A percentile compares a stretch with the other conserved stretches of the same genome.
Conservation (phyloP, 2,888 invertebrate genomes). For the Diplazon laetatorius region DNA sequence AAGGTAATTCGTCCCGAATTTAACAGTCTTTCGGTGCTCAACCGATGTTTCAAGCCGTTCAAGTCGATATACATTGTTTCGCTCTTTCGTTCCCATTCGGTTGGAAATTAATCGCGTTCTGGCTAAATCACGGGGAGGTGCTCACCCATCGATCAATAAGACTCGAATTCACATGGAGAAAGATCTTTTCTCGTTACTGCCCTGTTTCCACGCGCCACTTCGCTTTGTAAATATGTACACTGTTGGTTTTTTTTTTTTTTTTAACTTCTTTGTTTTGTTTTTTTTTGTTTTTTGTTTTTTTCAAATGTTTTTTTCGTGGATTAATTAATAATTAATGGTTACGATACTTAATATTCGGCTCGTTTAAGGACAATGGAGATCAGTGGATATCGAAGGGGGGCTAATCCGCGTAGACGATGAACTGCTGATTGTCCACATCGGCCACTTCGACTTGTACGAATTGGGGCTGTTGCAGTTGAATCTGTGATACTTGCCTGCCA, state of each 20-base stretch:
- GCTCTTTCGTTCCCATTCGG: constrained; percentile 53
- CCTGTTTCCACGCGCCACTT: constrained; percentile 63
- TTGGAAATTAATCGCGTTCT: constrained; percentile 50
- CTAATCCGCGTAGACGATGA: constrained; percentile 94
- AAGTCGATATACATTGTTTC: constrained; percentile 27
- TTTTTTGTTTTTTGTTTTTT: constrained; percentile 32
- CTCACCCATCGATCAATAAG: constrained; percentile 70
- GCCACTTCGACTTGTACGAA: constrained; percentile 90
- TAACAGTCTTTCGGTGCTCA: constrained; percentile 69
- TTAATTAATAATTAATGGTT: constrained; percentile 79
- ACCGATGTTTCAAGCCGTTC: constrained; percentile 44
- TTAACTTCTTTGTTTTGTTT: background rate
- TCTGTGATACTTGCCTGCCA: constrained; percentile 84
- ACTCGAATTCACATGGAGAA: constrained; percentile 67
- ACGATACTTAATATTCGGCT: constrained; percentile 78
- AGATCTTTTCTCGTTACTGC: constrained; percentile 68
- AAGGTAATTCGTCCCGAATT: constrained; percentile 56
- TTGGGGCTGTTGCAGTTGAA: constrained; percentile 86
- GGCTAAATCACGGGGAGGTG: constrained; percentile 74
- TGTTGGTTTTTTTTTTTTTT: constrained; percentile 67
- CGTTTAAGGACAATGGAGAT: constrained; percentile 72
- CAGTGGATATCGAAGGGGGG: constrained; percentile 75
- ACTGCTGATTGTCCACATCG: constrained; percentile 90
- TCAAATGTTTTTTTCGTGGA: constrained; percentile 58
- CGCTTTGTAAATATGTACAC: constrained; percentile 81